Base-by-base conservation (phyloP, 2,888 invertebrate genomes). In the Aspidapion aeneum region DNA sequence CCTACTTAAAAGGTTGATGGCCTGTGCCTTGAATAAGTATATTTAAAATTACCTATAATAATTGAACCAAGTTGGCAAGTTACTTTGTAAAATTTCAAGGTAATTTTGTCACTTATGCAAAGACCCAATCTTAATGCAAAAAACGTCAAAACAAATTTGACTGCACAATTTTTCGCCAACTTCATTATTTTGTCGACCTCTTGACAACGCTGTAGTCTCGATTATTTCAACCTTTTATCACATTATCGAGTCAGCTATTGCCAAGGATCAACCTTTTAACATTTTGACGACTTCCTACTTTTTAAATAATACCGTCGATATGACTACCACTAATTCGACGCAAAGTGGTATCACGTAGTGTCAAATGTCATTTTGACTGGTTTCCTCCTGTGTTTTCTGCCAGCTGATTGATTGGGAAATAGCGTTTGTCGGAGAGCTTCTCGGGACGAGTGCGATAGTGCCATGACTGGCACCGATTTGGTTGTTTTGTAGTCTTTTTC, bases 401-500 rank as follows among this genome's bases (percentile, higher is more conserved):
- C 72, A 22, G 60, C 57, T 51, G 64, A 65, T 67, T 64, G 63
- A 49, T 68, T 65, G 64, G 75, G 79, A 73, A 79, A 80, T 71
- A 86, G 83, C 75, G 84, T 82, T 63, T 83, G 83, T 74, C 81
- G 83, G 21, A 87, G 78, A 35, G 77, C 71, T 69, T 83, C 83
- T 75, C 85, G 85, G 16, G 83, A 81, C 65, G 79, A 76, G 9
- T 80, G 79, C 7, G 84, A 79, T 67, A 87, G 78, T 60, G 78
- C 72, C 1, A 83, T 80, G 62, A 87, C 85, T 74, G 85, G 82
- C 52, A 89, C 83, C 50, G 82, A 80, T 79, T 88, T 89, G 67
- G 85, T 83, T 60, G 85, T 83, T 72, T 82, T 83, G 76, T 87
- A 87, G 66, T 87, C 86, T 77, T 87, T 85, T 79, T 91, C 93